phyloP scores from a whole-genome alignment of 2,113 vertebrate genomes.

The Serilophus lunatus region DNA sequence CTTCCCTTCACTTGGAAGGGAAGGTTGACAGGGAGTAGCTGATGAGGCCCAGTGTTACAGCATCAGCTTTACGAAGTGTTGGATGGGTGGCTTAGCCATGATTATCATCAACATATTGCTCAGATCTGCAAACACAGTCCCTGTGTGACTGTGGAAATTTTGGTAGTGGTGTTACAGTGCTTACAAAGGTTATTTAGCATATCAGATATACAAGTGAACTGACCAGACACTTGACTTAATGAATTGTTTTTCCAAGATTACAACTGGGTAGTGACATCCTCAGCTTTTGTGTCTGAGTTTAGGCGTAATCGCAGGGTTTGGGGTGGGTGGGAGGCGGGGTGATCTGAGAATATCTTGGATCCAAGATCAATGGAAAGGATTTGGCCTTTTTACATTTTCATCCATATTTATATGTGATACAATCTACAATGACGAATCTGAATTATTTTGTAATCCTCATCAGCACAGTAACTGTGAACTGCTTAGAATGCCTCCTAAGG shows the following conservation, averaged over 20 bases:
- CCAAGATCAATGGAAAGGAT: background rate
- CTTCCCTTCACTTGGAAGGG: background rate
- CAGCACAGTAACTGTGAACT: background rate
- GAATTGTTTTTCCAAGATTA: background rate
- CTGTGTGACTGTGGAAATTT: background rate
- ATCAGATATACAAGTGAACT: background rate
- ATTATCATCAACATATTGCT: background rate
- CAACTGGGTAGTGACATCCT: background rate
- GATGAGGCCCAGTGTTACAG: background rate
- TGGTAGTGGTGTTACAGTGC: background rate
- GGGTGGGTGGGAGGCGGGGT: background rate
- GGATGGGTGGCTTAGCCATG: background rate
- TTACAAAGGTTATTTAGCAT: background rate
- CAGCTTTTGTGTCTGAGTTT: background rate
- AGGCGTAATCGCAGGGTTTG: background rate
- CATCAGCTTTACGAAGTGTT: background rate
- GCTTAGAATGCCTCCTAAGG: background rate
- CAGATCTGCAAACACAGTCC: background rate
- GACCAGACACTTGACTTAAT: background rate
- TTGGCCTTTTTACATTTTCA: background rate
- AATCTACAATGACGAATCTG: background rate
- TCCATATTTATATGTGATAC: background rate
- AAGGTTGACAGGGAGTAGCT: background rate
- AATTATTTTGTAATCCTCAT: background rate
- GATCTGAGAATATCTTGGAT: background rate